These are phyloP conservation scores for Luehdorfia chinensis DNA, from an alignment of 1,140 invertebrate genomes.

Conservation along the genomic window DNA sequence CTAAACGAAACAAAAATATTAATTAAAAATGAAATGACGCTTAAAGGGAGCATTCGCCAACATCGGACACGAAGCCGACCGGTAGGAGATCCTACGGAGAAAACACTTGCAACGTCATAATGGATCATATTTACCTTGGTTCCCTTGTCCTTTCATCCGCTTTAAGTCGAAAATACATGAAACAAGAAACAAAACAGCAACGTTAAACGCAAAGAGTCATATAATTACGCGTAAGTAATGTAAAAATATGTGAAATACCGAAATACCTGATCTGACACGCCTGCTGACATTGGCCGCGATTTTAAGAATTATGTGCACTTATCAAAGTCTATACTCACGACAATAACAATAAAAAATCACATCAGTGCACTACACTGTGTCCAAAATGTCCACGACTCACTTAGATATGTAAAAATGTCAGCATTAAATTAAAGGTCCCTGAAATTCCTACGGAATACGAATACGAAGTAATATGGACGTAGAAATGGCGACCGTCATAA, in stretches of 20 bases:
- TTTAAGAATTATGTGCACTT: constrained; percentile 62
- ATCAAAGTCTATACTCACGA: constrained; percentile 59
- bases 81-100: constrained; percentile 56
- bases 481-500: constrained; percentile 33
- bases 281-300: constrained; percentile 83
- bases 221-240: constrained; percentile 34
- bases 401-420: constrained; percentile 61
- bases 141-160: constrained; percentile 95
- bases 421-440: constrained; percentile 50
- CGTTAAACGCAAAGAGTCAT: constrained; percentile 30
- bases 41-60: background rate
- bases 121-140: constrained; percentile 81
- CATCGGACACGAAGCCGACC: constrained; percentile 55
- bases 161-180: constrained; percentile 77
- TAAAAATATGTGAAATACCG: constrained; percentile 49
- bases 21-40: too few species aligned
- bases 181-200: constrained; percentile 64
- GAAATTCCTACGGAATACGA: constrained; percentile 60
- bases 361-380: constrained; percentile 67
- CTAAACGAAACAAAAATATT: too few species aligned
- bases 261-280: constrained; percentile 83
- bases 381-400: constrained; percentile 56
- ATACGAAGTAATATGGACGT: constrained; percentile 56
- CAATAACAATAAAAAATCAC: constrained; percentile 57
- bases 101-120: constrained; percentile 74